Conservation (phyloP, 2,888 invertebrate species). For the Heteropelma amictum region DNA sequence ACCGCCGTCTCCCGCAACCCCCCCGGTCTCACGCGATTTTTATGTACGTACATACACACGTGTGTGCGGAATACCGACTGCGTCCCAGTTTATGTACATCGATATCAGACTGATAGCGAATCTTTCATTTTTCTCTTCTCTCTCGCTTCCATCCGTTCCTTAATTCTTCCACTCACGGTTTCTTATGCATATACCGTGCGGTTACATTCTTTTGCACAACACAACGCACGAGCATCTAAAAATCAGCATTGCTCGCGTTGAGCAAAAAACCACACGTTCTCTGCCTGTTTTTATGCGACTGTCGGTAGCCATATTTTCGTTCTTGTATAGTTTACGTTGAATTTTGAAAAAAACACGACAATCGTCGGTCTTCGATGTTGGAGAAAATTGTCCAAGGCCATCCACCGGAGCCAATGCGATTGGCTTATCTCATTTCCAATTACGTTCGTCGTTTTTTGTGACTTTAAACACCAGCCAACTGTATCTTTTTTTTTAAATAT, state of each 20-base stretch:
- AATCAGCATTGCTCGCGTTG: neutral
- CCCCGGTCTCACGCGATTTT: neutral
- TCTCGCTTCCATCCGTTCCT: slow-evolving; percentile 5
- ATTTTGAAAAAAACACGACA: no score
- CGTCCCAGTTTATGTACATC: slow-evolving; percentile 73
- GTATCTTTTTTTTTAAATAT: no score
- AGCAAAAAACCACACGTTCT: no score
- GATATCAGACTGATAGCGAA: slow-evolving; percentile 71
- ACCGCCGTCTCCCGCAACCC: slow-evolving; percentile 56
- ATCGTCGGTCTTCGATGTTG: no score
- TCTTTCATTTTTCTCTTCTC: slow-evolving; percentile 32
- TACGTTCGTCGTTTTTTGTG: no score
- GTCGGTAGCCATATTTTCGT: no score
- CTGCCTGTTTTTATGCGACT: no score
- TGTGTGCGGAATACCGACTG: slow-evolving; percentile 45
- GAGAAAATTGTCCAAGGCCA: no score
- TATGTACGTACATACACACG: neutral
- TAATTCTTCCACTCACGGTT: neutral
- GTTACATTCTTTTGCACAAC: neutral
- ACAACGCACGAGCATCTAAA: neutral
- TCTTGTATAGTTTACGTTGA: no score
- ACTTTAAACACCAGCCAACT: no score
- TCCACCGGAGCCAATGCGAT: no score
- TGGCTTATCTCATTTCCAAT: no score
- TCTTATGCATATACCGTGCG: neutral